These are phyloP conservation scores for Beris morrisii DNA, from an alignment of 2,888 invertebrate species.

Conservation along the genomic window DNA sequence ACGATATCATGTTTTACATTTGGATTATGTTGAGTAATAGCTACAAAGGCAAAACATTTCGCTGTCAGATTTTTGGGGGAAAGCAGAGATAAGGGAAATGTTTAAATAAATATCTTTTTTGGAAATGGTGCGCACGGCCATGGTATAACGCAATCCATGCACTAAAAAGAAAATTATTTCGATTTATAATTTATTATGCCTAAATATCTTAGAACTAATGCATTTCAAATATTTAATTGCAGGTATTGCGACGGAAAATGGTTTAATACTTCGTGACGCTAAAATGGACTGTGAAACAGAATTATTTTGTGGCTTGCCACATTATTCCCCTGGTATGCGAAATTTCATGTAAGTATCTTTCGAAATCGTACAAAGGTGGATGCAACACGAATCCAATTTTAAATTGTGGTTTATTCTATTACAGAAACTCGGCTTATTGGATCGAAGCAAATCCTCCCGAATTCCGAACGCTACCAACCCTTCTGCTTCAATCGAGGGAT, in stretches of 20 bases:
- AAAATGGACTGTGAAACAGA: conserved; percentile 53
- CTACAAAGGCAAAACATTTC: no score
- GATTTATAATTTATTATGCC: neutral
- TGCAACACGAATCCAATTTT: neutral
- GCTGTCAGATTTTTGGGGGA: no score
- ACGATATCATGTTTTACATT: no score
- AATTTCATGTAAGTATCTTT: conserved; percentile 21
- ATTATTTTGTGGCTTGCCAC: conserved; percentile 60
- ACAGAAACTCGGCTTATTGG: neutral
- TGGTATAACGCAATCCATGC: no score
- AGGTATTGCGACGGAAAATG: neutral
- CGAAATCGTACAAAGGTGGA: no score
- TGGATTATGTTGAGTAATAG: no score
- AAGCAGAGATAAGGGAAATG: no score
- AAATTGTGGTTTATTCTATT: neutral
- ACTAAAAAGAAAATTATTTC: no score
- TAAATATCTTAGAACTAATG: neutral
- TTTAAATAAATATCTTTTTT: no score
- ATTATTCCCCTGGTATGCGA: conserved; percentile 57
- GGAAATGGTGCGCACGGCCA: no score
- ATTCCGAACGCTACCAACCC: neutral
- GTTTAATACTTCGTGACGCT: neutral
- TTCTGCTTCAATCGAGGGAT: neutral
- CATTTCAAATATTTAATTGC: neutral
- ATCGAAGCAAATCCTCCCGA: neutral